These are phyloP conservation scores for Protodeltote pygarga DNA, from an alignment of 2,888 invertebrate genomes.

Conservation along the genomic window DNA sequence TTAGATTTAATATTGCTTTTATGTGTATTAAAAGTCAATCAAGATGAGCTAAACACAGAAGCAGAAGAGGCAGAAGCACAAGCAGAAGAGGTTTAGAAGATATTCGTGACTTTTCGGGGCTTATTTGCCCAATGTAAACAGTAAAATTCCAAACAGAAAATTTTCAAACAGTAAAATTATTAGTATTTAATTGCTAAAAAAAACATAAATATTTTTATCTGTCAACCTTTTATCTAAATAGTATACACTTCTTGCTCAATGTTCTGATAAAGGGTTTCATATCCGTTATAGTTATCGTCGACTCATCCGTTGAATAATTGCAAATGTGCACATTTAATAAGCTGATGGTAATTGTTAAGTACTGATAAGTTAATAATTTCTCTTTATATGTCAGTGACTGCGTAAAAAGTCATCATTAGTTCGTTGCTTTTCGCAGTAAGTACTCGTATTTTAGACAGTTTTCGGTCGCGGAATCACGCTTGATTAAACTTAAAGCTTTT, in stretches of 20 bases:
- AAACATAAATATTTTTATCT: background rate
- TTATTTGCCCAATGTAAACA: no score
- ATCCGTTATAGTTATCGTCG: background rate
- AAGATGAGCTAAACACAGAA: no score
- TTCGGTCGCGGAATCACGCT: slow-evolving; percentile 46
- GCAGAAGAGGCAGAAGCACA: no score
- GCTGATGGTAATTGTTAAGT: background rate
- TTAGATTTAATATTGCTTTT: no score
- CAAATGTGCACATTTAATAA: background rate
- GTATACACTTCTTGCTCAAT: background rate
- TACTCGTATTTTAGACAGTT: slow-evolving; percentile 5
- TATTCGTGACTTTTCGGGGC: no score
- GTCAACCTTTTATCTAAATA: no score
- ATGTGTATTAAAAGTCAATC: no score
- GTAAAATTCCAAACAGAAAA: no score
- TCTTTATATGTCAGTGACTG: slow-evolving; percentile 7
- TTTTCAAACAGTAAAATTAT: no score
- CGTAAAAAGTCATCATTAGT: slow-evolving; percentile 8
- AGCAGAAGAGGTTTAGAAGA: no score
- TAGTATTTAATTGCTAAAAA: background rate
- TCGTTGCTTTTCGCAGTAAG: slow-evolving; percentile 5
- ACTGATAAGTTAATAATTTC: slow-evolving; percentile 10
- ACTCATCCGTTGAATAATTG: background rate
- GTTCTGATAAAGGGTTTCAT: background rate
- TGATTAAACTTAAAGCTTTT: slow-evolving; percentile 46